Base-by-base conservation (phyloP, 2,113 vertebrate genomes). In the Mus pahari region DNA sequence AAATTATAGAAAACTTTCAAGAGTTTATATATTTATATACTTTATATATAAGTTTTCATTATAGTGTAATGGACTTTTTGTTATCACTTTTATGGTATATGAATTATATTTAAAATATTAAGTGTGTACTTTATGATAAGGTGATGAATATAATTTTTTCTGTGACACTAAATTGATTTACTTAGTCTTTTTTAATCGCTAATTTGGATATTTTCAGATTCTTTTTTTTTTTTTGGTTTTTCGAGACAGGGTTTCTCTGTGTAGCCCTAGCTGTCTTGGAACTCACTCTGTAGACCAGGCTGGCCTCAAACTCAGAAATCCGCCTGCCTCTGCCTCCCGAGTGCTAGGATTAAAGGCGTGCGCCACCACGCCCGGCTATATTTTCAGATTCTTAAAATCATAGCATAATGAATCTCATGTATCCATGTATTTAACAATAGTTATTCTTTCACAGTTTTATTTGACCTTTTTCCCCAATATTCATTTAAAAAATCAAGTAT, bases 91-190 rank as follows among this genome's bases (percentile, higher is more conserved):
- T 92, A 42, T 89, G 3, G 92, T 87, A 33, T 33, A 45, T 89
- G 77, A 92, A 70, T 88, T 95, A 82, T 95, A 86, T 74, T 89
- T 73, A 92, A 92, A 93, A 82, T 50, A 48, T 66, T 82, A 92
- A 68, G 68, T 0, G 1, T 93, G 19, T 53, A 31, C 28, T 93
- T 88, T 92, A 81, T 78, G 55, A 55, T 87, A 81, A 96, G 62
- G n/a, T 89, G n/a, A 92, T 58, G 31, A 83, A 70, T 84, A 92
- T 71, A 2, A 60, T 90, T 89, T 94, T 14, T 26, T 64, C 60
- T 86, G 4, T 74, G 68, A 24, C 73, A 39, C 48, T 45, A 19
- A 77, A 71, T 71, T 70, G 36, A 94, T 96, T 79, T 94, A 74
- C 53, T 87, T 96, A 66, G 9, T 68, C 24, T 79, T 93, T 92